Evolutionary conservation across 2,113 vertebrate species (phyloP).

Genomic region (Rhegmatorhina hoffmannsi): DNA sequence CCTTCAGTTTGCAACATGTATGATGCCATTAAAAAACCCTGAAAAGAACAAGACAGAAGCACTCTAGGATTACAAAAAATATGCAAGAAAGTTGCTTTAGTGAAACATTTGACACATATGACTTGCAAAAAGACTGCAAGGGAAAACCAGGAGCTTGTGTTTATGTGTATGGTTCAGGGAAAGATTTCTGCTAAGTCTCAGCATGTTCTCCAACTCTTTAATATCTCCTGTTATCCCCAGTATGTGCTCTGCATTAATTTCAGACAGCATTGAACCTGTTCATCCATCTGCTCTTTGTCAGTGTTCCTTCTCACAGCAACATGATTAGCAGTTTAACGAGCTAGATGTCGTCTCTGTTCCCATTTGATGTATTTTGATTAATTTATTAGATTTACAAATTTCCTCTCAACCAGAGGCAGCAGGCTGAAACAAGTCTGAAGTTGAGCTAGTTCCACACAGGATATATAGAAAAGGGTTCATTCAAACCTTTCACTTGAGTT

Average conservation of each 20-base stretch:
- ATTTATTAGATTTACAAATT: neutral
- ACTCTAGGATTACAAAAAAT: neutral
- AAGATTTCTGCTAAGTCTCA: constrained; percentile 40
- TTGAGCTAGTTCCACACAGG: neutral
- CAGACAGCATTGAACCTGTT: neutral
- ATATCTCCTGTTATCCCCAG: neutral
- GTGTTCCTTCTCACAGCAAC: neutral
- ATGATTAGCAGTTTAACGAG: constrained; percentile 21
- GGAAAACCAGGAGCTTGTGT: neutral
- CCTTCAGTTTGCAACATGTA: neutral
- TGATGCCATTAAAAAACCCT: neutral
- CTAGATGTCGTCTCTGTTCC: neutral
- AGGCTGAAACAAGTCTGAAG: neutral
- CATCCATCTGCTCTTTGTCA: constrained; percentile 23
- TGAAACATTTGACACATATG: constrained; percentile 11
- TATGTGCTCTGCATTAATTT: constrained; percentile 45
- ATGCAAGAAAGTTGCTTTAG: neutral
- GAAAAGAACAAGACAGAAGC: neutral
- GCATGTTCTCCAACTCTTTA: neutral
- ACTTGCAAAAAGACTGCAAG: neutral
- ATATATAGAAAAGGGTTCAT: neutral
- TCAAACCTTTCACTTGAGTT: neutral
- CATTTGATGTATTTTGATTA: neutral
- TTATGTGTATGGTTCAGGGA: neutral
- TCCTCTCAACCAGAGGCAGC: neutral